Base-by-base conservation (phyloP, 2,797 vertebrate genomes). In the Acanthurus lineatus region DNA sequence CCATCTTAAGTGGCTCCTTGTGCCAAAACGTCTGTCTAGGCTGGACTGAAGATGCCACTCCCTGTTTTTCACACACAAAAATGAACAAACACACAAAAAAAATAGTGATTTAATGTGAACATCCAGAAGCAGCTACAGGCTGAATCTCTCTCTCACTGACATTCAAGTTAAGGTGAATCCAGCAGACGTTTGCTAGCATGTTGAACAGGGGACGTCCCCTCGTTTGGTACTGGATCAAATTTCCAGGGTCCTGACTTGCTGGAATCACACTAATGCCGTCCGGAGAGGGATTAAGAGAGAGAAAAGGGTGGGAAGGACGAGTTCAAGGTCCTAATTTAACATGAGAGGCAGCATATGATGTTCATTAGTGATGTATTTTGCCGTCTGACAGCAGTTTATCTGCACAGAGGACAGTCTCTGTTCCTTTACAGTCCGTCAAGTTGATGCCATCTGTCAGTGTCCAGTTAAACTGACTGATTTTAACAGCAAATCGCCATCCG, bases 371-470 rank as follows among this genome's bases (percentile, higher is more conserved):
- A 25, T 49, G 69, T 52, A 61, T 35, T 51, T 51, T 20, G 6
- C 35, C 12, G 68, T 80, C 49, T 77, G 65, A 85, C 71, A 59
- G 73, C 47, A 28, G 60, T 76, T 77, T 49, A 49, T 52, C 62
- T 22, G 2, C 19, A 67, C 28, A 42, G 61, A 66, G 44, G 44
- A 66, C 35, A 54, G 17, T 45, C 7, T 4, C 3, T 54, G 42
- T 73, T 65, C 59, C 45, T 64, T 72, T 48, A 40, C 73, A 66
- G 32, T 69, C 57, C 75, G 72, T 53, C 48, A 47, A 62, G 56
- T 52, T 25, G 9, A 38, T 38, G 58, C 49, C 49, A 40, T 71
- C 64, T 76, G 81, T 69, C 83, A 76, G 67, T 14, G 40, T 53
- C 54, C 60, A 1, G 47, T 59, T 68, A 17, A 20, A 40, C 28